phyloP scores from a whole-genome alignment of 1,140 invertebrate genomes.

The Acromyrmex echinatior region DNA sequence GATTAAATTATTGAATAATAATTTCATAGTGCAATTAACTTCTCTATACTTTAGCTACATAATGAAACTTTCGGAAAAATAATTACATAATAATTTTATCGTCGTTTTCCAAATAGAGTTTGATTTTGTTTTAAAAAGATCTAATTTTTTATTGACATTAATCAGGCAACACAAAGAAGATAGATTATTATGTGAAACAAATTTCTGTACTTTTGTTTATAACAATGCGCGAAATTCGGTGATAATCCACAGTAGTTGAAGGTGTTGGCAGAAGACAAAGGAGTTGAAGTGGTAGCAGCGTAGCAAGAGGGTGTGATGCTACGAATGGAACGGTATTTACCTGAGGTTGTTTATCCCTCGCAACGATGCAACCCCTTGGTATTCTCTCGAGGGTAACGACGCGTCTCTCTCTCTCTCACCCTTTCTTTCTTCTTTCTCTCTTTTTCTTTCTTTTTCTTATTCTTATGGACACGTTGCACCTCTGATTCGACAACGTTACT shows the following conservation, averaged over 20 bases:
- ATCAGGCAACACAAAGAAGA: background rate
- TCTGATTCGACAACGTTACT: slow-evolving; percentile 43
- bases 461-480: slow-evolving; percentile 33
- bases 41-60: background rate
- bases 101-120: background rate
- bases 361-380: slow-evolving; percentile 36
- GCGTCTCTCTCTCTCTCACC: background rate
- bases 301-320: background rate
- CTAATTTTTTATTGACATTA: background rate
- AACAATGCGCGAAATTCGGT: slow-evolving; percentile 36
- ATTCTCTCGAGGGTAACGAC: slow-evolving; percentile 14
- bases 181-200: background rate
- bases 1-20: background rate
- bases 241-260: slow-evolving; percentile 27
- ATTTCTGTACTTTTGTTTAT: background rate
- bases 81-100: background rate
- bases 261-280: slow-evolving; percentile 29
- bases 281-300: slow-evolving; percentile 16
- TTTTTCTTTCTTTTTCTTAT: background rate
- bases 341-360: slow-evolving; percentile 57
- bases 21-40: slow-evolving; percentile 15
- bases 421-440: background rate
- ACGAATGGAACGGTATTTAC: slow-evolving; percentile 64
- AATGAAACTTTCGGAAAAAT: background rate
- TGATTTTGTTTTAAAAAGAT: background rate